A percentile compares a stretch with the other conserved stretches of the same genome.
Evolutionary conservation across 2,797 vertebrate species (phyloP).

Genomic region (Chelon auratus): DNA sequence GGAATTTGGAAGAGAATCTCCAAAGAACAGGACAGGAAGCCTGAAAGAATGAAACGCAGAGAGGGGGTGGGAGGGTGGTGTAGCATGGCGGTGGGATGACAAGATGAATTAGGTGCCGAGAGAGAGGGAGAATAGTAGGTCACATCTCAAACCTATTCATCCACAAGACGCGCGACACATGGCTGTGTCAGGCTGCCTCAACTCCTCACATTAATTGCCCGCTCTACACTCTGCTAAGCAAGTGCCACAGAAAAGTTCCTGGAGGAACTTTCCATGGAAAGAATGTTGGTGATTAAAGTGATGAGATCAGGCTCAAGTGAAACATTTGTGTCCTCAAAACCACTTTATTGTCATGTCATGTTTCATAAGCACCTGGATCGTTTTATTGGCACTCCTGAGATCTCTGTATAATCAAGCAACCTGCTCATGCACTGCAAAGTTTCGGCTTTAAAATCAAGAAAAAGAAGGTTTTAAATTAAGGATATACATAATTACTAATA

Average conservation of each 20-base stretch:
- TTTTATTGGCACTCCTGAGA: too few relatives aligned
- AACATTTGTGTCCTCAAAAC: neutral
- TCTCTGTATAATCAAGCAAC: neutral
- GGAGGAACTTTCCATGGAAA: neutral
- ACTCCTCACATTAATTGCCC: constrained; percentile 55
- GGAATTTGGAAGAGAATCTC: constrained; percentile 1
- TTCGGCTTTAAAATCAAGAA: too few relatives aligned
- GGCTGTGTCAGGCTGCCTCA: constrained; percentile 47
- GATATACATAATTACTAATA: too few relatives aligned
- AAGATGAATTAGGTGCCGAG: constrained; percentile 44
- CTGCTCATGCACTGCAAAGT: too few relatives aligned
- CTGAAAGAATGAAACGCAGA: neutral
- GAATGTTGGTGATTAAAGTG: constrained; percentile 1
- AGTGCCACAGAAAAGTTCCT: neutral
- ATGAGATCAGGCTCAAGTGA: constrained; percentile 1
- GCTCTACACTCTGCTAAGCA: constrained; percentile 31
- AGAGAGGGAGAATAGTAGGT: constrained; percentile 37
- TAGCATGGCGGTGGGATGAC: constrained; percentile 33
- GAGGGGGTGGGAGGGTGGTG: neutral
- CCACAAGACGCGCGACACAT: constrained; percentile 55
- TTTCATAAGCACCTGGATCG: neutral
- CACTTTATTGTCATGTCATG: neutral
- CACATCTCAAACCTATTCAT: constrained; percentile 58
- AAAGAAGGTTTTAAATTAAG: too few relatives aligned
- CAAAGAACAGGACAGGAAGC: neutral